Conservation (phyloP, 2,888 invertebrate genomes). For the Melanostoma scalare region DNA sequence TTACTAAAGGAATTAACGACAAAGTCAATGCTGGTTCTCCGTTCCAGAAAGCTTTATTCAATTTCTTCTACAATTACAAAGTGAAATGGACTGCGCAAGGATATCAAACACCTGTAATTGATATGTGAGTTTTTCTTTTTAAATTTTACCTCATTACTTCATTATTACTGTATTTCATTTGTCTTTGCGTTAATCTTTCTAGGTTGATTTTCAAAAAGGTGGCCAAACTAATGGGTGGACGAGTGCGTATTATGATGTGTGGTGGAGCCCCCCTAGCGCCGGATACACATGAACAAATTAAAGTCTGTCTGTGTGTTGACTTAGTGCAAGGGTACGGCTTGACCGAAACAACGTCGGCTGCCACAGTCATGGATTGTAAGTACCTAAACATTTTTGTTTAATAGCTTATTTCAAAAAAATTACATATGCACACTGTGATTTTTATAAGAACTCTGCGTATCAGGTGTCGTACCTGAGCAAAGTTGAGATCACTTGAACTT, state of each 20-base stretch:
- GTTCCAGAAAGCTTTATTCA: constrained; percentile 92
- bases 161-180: too few relatives aligned
- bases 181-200: neutral
- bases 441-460: too few relatives aligned
- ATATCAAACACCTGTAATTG: constrained; percentile 90
- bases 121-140: constrained; percentile 82
- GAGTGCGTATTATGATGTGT: constrained; percentile 92
- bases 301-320: constrained; percentile 94
- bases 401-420: neutral
- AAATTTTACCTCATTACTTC: constrained; percentile 5
- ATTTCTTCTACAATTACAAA: constrained; percentile 97
- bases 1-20: constrained; percentile 98
- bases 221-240: constrained; percentile 91
- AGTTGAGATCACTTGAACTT: too few relatives aligned
- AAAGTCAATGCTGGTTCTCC: constrained; percentile 92
- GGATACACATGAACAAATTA: constrained; percentile 97
- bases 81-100: constrained; percentile 91
- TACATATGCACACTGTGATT: too few relatives aligned
- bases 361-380: constrained; percentile 91
- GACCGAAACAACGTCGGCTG: constrained; percentile 98
- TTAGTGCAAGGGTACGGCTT: constrained; percentile 97
- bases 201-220: constrained; percentile 82
- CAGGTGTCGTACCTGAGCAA: too few relatives aligned
- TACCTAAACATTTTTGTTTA: constrained; percentile 65
- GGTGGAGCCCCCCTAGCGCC: constrained; percentile 98